These are phyloP conservation scores for Xenus cinereus DNA, from an alignment of 2,113 vertebrate species.

Conservation along the genomic window DNA sequence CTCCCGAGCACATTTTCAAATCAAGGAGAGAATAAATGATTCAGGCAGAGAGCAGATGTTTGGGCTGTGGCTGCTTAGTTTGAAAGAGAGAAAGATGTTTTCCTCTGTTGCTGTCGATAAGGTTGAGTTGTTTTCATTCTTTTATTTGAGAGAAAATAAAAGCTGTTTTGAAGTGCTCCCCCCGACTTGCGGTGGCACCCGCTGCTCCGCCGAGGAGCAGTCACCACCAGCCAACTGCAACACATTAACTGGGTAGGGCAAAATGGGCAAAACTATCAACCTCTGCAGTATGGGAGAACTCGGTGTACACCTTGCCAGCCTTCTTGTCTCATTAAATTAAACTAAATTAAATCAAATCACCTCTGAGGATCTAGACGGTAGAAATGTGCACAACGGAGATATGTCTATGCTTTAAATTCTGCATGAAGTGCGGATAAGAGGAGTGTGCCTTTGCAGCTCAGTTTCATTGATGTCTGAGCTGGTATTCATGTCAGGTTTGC, in stretches of 20 bases:
- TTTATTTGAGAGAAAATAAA: neutral
- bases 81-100: neutral
- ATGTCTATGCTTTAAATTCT: neutral
- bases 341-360: conserved; percentile 7
- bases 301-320: neutral
- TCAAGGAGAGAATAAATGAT: neutral
- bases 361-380: neutral
- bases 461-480: conserved; percentile 27
- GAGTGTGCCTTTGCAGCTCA: neutral
- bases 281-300: neutral
- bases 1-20: neutral
- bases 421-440: neutral
- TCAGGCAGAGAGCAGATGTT: neutral
- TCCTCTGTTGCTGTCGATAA: neutral
- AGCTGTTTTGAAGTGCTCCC: neutral
- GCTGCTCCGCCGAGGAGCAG: neutral
- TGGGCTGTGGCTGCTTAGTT: neutral
- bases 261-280: neutral
- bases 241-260: neutral
- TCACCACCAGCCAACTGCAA: neutral
- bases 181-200: neutral
- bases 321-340: conserved; percentile 29
- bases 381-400: neutral
- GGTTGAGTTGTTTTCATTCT: neutral
- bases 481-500: conserved; percentile 42